Conservation (phyloP, 1,140 invertebrate genomes). For the Pinna nobilis region DNA sequence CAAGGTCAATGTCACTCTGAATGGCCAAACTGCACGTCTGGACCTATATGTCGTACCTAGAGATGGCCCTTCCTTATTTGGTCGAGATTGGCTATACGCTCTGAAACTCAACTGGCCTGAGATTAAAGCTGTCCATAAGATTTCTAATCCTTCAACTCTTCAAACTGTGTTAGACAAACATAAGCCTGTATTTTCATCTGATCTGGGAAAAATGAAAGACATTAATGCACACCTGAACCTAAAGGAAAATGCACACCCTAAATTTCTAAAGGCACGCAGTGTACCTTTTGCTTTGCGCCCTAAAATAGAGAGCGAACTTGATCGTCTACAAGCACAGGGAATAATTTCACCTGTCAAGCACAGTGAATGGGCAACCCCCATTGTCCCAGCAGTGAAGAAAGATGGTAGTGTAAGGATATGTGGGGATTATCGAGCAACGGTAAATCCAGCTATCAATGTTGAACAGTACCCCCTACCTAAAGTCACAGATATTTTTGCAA, state of each 20-base stretch:
- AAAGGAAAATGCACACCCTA: constrained; percentile 15
- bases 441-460: constrained; percentile 48
- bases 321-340: constrained; percentile 66
- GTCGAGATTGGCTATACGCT: constrained; percentile 39
- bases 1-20: constrained; percentile 27
- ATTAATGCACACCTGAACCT: neutral
- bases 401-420: constrained; percentile 51
- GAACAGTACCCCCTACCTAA: constrained; percentile 36
- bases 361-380: constrained; percentile 62
- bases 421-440: constrained; percentile 65
- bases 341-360: constrained; percentile 70
- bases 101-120: constrained; percentile 41
- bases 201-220: constrained; percentile 27
- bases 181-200: constrained; percentile 46
- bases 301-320: constrained; percentile 70
- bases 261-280: constrained; percentile 42
- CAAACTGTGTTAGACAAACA: constrained; percentile 2
- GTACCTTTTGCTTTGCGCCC: constrained; percentile 71
- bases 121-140: constrained; percentile 17
- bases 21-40: constrained; percentile 22
- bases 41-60: constrained; percentile 38
- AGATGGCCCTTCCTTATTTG: constrained; percentile 31
- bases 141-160: neutral
- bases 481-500: constrained; percentile 38
- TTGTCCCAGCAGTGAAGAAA: constrained; percentile 45